phyloP scores from a whole-genome alignment of 2,797 vertebrate species.

The Leucoraja ocellata region DNA sequence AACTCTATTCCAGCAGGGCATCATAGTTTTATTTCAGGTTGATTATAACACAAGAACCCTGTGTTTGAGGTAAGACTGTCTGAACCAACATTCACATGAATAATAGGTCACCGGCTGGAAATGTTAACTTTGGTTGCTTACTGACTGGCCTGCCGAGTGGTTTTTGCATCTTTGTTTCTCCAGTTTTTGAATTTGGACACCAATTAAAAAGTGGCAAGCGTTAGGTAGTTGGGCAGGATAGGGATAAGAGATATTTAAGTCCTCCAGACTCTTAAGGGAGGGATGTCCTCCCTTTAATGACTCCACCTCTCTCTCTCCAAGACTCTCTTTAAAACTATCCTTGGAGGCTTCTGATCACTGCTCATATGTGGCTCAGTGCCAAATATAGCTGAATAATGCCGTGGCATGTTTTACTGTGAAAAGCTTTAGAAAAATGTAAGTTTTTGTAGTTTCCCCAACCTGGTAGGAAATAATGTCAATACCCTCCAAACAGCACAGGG shows the following conservation, averaged over 20 bases:
- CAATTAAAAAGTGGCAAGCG: not conserved
- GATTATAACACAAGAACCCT: not conserved
- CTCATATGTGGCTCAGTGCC: not conserved
- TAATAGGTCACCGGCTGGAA: not conserved
- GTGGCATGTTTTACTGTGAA: not conserved
- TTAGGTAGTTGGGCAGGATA: no score
- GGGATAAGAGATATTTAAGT: not conserved
- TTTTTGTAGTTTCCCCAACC: not conserved
- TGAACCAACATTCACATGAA: not conserved
- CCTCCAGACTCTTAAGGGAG: no score
- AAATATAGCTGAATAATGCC: not conserved
- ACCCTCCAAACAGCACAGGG: not conserved
- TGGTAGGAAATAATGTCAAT: not conserved
- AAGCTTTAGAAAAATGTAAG: not conserved
- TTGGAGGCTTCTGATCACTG: not conserved
- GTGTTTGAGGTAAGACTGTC: slow-evolving; percentile 23
- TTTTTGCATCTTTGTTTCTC: not conserved
- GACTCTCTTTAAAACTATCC: not conserved
- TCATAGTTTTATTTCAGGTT: not conserved
- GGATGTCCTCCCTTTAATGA: not conserved
- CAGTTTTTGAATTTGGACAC: not conserved
- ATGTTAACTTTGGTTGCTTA: not conserved
- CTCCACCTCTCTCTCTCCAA: not conserved
- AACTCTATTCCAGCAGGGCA: not conserved
- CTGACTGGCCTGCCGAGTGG: not conserved